A percentile compares a stretch with the other conserved stretches of the same genome.
Evolutionary conservation across 30 jellyfish, hydroid and myxozoan genomes (phyloP).

Genomic region (Aurelia coerulea): DNA sequence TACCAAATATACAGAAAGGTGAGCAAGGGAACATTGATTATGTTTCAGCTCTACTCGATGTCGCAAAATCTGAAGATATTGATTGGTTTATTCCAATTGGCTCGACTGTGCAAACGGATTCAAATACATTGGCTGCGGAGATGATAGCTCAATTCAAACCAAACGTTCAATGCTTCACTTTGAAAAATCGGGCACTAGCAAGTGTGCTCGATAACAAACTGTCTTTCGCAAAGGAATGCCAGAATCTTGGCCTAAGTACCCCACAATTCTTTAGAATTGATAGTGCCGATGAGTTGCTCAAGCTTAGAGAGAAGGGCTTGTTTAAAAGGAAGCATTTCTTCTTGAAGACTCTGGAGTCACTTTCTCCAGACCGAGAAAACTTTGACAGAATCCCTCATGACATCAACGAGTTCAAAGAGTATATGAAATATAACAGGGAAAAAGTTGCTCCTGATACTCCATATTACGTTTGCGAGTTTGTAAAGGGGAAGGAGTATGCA

Average conservation of each 20-base stretch:
- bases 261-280: constrained; percentile 3
- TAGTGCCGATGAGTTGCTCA: not conserved
- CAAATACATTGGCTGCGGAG: not conserved
- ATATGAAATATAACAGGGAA: not conserved
- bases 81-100: constrained; percentile 39
- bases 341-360: constrained; percentile 5
- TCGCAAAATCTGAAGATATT: not conserved
- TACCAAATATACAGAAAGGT: not conserved
- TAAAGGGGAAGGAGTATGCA: constrained; percentile 11
- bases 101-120: not conserved
- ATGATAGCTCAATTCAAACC: not conserved
- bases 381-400: constrained; percentile 5
- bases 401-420: not conserved
- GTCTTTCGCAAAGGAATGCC: constrained; percentile 14
- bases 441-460: constrained; percentile 2
- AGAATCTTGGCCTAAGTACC: not conserved
- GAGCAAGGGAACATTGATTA: not conserved
- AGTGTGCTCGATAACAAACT: not conserved
- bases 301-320: not conserved
- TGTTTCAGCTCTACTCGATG: not conserved
- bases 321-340: constrained; percentile 23
- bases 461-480: constrained; percentile 10
- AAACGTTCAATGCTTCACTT: constrained; percentile 6
- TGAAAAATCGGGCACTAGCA: not conserved
- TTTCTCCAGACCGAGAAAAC: constrained; percentile 7